Conservation (phyloP, 2,888 invertebrate species). For the Galerucella pusilla region DNA sequence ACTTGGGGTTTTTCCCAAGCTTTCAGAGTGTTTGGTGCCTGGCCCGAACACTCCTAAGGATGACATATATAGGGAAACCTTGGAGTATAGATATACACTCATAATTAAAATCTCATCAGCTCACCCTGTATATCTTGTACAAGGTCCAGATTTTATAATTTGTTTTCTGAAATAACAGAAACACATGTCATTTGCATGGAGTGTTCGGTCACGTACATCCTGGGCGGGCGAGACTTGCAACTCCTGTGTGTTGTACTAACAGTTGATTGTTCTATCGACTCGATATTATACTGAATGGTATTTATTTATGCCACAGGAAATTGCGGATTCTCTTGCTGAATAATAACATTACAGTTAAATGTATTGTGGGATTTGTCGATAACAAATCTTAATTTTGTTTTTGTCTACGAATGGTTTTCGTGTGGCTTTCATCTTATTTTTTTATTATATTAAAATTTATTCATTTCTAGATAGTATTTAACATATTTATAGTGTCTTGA, state of each 20-base stretch:
- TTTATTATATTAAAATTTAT: neutral
- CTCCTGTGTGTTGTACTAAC: slow-evolving; percentile 8
- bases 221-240: slow-evolving; percentile 21
- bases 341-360: slow-evolving; percentile 1
- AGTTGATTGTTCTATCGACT: slow-evolving; percentile 29
- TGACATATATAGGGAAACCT: too few relatives aligned
- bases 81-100: too few relatives aligned
- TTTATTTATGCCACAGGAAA: slow-evolving; percentile 12
- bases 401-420: neutral
- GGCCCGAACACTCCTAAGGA: too few relatives aligned
- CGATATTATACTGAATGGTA: slow-evolving; percentile 12
- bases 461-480: neutral
- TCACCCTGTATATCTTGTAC: neutral
- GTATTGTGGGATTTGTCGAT: slow-evolving; percentile 1
- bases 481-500: too few relatives aligned
- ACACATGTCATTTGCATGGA: slow-evolving; percentile 35
- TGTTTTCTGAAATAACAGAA: slow-evolving; percentile 26
- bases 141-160: slow-evolving; percentile 21
- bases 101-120: too few relatives aligned
- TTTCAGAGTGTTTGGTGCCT: too few relatives aligned
- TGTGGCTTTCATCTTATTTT: neutral
- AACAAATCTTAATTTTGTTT: neutral
- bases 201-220: slow-evolving; percentile 37
- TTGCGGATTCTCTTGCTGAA: slow-evolving; percentile 4
- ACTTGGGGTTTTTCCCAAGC: too few relatives aligned